Evolutionary conservation across 2,888 invertebrate genomes (phyloP).

Genomic region (Meiosimyza decipiens): DNA sequence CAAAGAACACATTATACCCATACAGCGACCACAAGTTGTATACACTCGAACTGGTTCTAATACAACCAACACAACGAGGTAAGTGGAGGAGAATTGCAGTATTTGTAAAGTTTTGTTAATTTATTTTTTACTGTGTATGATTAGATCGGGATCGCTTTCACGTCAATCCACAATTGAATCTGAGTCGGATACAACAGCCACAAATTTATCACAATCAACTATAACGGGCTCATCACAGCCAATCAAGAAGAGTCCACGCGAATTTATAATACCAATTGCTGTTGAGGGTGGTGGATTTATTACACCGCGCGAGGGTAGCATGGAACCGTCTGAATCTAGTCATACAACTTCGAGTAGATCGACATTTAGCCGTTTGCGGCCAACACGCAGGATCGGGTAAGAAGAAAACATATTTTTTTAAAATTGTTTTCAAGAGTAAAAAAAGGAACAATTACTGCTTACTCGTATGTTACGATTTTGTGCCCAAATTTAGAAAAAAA

Average conservation of each 20-base stretch:
- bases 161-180: slow-evolving; percentile 77
- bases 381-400: slow-evolving; percentile 76
- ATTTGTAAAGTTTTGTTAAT: too few species aligned
- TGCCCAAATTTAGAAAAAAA: too few species aligned
- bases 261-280: slow-evolving; percentile 93
- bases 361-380: slow-evolving; percentile 67
- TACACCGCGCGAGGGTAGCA: slow-evolving; percentile 73
- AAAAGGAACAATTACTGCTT: too few species aligned
- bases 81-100: slow-evolving; percentile 23
- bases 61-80: slow-evolving; percentile 57
- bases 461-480: too few species aligned
- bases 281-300: slow-evolving; percentile 89
- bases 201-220: slow-evolving; percentile 72
- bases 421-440: too few species aligned
- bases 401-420: slow-evolving; percentile 29
- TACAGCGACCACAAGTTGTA: slow-evolving; percentile 68
- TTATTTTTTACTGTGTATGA: too few species aligned
- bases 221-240: slow-evolving; percentile 71
- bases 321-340: slow-evolving; percentile 78
- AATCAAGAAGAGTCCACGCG: slow-evolving; percentile 88
- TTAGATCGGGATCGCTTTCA: slow-evolving; percentile 62
- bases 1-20: slow-evolving; percentile 77
- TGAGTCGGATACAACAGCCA: slow-evolving; percentile 72
- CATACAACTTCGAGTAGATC: slow-evolving; percentile 70
- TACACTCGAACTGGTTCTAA: slow-evolving; percentile 63